Percentiles rank a stretch among this genome's conserved stretches.
phyloP scores from a whole-genome alignment of 2,888 invertebrate species.

The Metallyticus violacea region DNA sequence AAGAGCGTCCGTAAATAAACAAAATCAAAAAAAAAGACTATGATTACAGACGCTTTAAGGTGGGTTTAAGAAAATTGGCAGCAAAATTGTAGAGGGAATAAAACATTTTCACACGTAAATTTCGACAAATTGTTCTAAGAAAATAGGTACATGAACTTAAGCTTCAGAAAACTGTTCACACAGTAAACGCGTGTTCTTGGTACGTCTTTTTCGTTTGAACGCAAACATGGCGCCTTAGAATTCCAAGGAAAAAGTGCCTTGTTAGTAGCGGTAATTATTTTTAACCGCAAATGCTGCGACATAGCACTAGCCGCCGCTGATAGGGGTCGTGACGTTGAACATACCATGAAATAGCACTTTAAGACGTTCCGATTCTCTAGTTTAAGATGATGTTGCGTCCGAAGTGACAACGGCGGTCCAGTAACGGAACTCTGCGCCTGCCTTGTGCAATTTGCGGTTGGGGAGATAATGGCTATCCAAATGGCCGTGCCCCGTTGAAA shows the following conservation, averaged over 20 bases:
- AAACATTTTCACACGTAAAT: no score
- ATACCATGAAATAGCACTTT: not conserved
- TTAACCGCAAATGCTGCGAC: not conserved
- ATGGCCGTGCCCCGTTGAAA: no score
- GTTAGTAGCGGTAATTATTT: not conserved
- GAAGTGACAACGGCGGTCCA: not conserved
- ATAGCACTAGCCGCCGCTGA: no score
- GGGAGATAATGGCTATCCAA: not conserved
- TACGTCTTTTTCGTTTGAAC: not conserved
- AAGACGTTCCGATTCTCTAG: no score
- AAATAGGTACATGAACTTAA: no score
- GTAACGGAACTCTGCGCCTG: not conserved
- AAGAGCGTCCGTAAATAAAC: no score
- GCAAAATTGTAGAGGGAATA: no score
- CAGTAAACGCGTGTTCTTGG: no score
- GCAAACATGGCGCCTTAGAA: not conserved
- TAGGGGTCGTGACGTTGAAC: not conserved
- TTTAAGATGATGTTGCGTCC: not conserved
- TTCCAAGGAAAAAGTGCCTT: not conserved
- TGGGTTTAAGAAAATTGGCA: no score
- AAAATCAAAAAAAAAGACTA: no score
- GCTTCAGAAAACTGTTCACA: not conserved
- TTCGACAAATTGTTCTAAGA: no score
- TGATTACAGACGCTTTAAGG: no score
- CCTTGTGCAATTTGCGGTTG: not conserved